Percentiles rank a stretch among this genome's conserved stretches.
Conservation (phyloP, 1,140 invertebrate species). For the Neuroterus valhalla region DNA sequence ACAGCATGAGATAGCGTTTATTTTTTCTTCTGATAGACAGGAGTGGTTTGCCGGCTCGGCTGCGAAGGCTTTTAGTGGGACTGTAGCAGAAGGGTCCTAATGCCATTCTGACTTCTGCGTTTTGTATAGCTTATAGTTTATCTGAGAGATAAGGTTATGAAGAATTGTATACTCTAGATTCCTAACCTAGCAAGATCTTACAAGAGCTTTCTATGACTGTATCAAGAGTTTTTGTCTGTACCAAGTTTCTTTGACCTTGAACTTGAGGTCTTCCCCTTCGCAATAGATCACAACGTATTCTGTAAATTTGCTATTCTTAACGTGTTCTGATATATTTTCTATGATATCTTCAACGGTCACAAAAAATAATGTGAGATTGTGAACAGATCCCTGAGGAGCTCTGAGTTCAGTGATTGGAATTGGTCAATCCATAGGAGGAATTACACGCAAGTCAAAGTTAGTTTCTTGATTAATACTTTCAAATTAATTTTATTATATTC, state of each 20-base stretch:
- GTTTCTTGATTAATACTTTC: constrained; percentile 64
- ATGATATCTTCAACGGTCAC: constrained; percentile 44
- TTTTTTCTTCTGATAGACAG: too few relatives aligned
- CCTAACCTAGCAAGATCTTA: too few relatives aligned
- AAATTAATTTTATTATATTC: constrained; percentile 40
- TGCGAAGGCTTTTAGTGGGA: too few relatives aligned
- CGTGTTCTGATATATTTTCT: constrained; percentile 33
- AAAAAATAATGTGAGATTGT: constrained; percentile 52
- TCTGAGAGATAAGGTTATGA: too few relatives aligned
- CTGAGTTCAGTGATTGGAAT: constrained; percentile 47
- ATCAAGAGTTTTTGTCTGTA: too few relatives aligned
- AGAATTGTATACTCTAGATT: too few relatives aligned
- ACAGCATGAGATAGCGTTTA: too few relatives aligned
- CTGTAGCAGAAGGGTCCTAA: background rate
- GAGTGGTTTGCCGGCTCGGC: too few relatives aligned
- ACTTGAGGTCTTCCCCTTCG: constrained; percentile 29
- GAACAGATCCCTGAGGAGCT: constrained; percentile 47
- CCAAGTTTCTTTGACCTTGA: constrained; percentile 37
- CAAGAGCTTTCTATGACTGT: too few relatives aligned
- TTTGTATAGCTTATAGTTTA: background rate
- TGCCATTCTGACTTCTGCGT: background rate
- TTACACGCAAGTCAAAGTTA: too few relatives aligned
- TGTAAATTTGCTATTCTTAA: constrained; percentile 31
- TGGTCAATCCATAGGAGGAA: constrained; percentile 34
- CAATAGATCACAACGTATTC: constrained; percentile 24